Evolutionary conservation across 2,113 vertebrate species (phyloP).

Genomic region (Redunca redunca): DNA sequence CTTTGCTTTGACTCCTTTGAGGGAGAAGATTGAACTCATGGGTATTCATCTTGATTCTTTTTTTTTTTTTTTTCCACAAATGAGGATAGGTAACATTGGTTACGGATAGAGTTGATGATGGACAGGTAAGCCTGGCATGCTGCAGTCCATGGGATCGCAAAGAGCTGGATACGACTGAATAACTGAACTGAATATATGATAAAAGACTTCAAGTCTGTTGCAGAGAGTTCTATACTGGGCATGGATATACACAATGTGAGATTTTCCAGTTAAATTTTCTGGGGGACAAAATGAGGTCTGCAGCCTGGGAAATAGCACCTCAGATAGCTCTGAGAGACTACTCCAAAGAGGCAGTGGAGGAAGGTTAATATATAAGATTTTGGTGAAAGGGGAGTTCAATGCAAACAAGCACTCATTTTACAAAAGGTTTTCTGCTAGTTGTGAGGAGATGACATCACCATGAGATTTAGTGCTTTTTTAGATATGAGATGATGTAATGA

Average conservation of each 20-base stretch:
- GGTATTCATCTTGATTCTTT: background rate
- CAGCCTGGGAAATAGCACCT: background rate
- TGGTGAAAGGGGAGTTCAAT: background rate
- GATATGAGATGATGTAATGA: background rate
- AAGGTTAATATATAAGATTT: background rate
- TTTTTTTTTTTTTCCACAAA: background rate
- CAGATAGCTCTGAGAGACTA: background rate
- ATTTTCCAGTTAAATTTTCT: background rate
- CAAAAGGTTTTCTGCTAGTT: background rate
- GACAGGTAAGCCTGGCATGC: background rate
- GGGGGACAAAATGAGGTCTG: background rate
- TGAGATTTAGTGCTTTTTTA: background rate
- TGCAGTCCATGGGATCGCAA: background rate
- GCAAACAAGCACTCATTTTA: background rate
- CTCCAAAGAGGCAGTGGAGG: background rate
- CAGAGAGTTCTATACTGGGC: background rate
- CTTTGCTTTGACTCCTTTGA: background rate
- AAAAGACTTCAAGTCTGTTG: background rate
- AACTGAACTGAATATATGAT: background rate
- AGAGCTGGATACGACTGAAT: background rate
- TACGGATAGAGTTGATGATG: rapidly evolving
- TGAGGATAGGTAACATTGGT: background rate
- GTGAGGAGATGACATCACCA: background rate
- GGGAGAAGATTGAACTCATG: background rate
- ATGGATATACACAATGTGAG: background rate